Conservation (phyloP, 53 echinoderm and acorn worm species). For the Astropecten irregularis region DNA sequence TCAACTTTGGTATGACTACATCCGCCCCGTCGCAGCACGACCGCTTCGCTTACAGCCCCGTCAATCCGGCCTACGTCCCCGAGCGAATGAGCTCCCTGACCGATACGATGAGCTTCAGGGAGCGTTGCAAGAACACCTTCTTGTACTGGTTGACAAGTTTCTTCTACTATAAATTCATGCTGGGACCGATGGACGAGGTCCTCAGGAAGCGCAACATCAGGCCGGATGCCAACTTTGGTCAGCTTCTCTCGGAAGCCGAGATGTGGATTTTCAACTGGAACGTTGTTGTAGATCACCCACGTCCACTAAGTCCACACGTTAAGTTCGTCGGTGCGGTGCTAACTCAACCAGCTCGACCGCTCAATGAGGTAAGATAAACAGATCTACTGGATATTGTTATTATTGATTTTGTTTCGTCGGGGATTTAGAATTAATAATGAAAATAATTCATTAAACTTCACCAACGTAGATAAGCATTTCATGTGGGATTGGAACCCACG, state of each 20-base stretch:
- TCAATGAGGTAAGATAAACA: background rate
- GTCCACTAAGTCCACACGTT: background rate
- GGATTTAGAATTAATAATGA: no score
- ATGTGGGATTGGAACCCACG: no score
- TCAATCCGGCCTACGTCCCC: conserved; percentile 14
- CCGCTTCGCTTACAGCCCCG: background rate
- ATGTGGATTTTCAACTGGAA: conserved; percentile 2
- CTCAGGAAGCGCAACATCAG: background rate
- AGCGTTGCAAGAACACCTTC: background rate
- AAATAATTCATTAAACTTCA: no score
- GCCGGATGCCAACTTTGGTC: background rate
- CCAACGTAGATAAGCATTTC: no score
- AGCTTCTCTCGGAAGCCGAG: background rate
- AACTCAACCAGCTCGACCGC: background rate
- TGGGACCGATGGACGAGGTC: background rate
- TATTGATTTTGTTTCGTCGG: no score
- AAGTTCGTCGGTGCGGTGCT: background rate
- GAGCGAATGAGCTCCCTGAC: background rate
- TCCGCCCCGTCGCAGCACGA: background rate
- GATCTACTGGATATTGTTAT: no score
- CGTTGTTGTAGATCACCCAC: background rate
- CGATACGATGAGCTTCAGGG: background rate
- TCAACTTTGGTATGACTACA: background rate
- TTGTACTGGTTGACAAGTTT: background rate
- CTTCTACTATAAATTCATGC: background rate